Evolutionary conservation across 2,113 vertebrate genomes (phyloP).

Genomic region (Poeciliopsis turrubarensis): DNA sequence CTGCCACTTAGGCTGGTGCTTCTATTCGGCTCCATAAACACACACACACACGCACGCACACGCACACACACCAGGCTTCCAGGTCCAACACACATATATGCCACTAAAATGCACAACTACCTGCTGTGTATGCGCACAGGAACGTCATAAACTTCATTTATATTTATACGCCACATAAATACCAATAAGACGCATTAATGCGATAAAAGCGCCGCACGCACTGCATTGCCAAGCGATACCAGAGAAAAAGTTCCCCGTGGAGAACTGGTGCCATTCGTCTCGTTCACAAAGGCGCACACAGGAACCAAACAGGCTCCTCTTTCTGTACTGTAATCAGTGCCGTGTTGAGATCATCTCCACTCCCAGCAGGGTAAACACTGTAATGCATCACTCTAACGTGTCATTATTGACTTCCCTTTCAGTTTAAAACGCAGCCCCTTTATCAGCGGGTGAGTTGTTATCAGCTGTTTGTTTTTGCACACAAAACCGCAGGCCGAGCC

Average conservation of each 20-base stretch:
- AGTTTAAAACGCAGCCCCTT: constrained; percentile 45
- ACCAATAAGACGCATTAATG: constrained; percentile 26
- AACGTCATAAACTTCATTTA: constrained; percentile 37
- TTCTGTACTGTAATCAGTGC: constrained; percentile 56
- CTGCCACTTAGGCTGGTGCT: constrained; percentile 64
- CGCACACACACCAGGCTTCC: constrained; percentile 33
- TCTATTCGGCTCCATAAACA: constrained; percentile 33
- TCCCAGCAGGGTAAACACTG: constrained; percentile 47
- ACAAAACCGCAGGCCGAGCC: constrained; percentile 39
- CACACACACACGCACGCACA: constrained; percentile 20
- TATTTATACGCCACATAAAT: constrained; percentile 21
- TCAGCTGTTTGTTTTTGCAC: constrained; percentile 69
- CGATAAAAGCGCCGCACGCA: constrained; percentile 8
- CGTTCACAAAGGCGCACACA: constrained; percentile 7
- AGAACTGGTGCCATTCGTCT: not conserved
- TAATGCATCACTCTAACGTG: constrained; percentile 53
- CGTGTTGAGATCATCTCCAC: constrained; percentile 40
- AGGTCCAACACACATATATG: constrained; percentile 11
- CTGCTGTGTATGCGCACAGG: constrained; percentile 26
- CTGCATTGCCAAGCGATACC: constrained; percentile 21
- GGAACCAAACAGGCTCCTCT: constrained; percentile 29
- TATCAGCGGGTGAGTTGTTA: constrained; percentile 51
- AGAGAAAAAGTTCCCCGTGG: constrained; percentile 18
- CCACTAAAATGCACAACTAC: constrained; percentile 18
- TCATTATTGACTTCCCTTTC: constrained; percentile 59